A percentile compares a stretch with the other conserved stretches of the same genome.
Conservation (phyloP, 1,140 invertebrate species). For the Drosophila gunungcola region DNA sequence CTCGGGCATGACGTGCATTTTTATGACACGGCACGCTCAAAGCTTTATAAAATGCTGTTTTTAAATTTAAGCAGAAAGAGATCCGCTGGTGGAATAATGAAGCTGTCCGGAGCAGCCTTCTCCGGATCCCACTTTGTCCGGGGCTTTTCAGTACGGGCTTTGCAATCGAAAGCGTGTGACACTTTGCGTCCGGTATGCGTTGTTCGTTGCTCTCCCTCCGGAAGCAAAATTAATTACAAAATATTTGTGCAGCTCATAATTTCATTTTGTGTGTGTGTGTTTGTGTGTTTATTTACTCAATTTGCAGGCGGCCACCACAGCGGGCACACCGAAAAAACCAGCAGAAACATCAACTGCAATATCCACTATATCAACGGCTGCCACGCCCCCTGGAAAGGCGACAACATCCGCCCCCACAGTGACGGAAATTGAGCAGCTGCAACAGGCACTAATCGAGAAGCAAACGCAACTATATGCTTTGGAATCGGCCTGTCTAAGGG, state of each 20-base stretch:
- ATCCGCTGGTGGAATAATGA: constrained; percentile 49
- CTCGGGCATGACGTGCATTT: constrained; percentile 68
- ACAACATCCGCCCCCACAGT: constrained; percentile 56
- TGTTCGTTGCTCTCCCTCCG: constrained; percentile 28
- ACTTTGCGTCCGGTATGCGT: constrained; percentile 65
- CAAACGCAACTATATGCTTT: constrained; percentile 93
- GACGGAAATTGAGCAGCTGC: constrained; percentile 93
- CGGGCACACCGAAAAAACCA: constrained; percentile 30
- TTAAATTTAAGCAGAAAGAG: constrained; percentile 33
- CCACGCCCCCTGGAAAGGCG: constrained; percentile 11
- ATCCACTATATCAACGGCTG: constrained; percentile 9
- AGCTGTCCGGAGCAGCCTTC: constrained; percentile 23
- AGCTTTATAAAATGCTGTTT: constrained; percentile 58
- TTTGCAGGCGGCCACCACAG: constrained; percentile 68
- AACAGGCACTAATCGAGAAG: constrained; percentile 91
- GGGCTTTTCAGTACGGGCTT: constrained; percentile 54
- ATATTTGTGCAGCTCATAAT: constrained; percentile 59
- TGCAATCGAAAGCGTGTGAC: constrained; percentile 66
- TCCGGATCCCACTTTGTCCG: constrained; percentile 14
- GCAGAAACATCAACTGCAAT: constrained; percentile 13
- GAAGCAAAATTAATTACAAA: constrained; percentile 79
- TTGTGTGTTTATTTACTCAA: constrained; percentile 23
- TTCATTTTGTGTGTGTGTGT: constrained; percentile 24
- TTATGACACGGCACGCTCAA: constrained; percentile 62
- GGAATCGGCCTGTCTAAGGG: constrained; percentile 93